Base-by-base conservation (phyloP, 2,888 invertebrate genomes). In the Hermaeophaga mercurialis region DNA sequence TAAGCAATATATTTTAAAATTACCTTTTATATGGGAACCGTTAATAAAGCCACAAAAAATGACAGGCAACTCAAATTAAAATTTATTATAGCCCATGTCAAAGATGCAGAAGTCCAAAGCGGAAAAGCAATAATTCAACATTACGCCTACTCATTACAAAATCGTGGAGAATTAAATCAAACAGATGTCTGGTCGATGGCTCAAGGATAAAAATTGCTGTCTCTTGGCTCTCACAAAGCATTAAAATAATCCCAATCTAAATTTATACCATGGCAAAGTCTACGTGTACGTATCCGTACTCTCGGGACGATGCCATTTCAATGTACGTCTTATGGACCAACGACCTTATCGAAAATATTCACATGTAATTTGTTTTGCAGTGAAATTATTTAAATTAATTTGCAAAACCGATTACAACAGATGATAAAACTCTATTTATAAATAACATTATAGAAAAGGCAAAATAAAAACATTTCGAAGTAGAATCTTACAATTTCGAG, bases 161-260 rank as follows among this genome's bases (percentile, higher is more conserved):
- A 46, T 33, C n/a, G 2, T 31, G 9, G 33, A 9, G 45, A 33
- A 46, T 33, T 31, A 18, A 46, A 31, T 33, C 45, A 46, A 31
- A 33, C 45, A 46, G 33, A 33, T 46, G 45, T 46, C 45, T 28
- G 17, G 44, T 44, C 15, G 26, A 28, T 44, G 43, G 28, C 44
- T 46, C 45, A 46, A 46, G 45, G 45, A 46, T 28, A 45, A 17
- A 33, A 46, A 46, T 31, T 31, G n/a, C 12, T 46, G 33, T 34
- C 33, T 34, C 33, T 34, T 34, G 33, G 33, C 28, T 3, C 28
- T 28, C 28, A n/a, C 28, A n/a, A n/a, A n/a, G 3, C 14, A 34
- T 34, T 34, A 34, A 34, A 34, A 34, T 34, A 34, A 34, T 34
- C 14, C 33, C 33, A 34, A 34, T 11, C 33, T 34, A 34, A 34